Evolutionary conservation across 2,888 invertebrate species (phyloP), one percentile per base, ranked within the genome.

Genomic region (Harpagoxenus sublaevis): DNA sequence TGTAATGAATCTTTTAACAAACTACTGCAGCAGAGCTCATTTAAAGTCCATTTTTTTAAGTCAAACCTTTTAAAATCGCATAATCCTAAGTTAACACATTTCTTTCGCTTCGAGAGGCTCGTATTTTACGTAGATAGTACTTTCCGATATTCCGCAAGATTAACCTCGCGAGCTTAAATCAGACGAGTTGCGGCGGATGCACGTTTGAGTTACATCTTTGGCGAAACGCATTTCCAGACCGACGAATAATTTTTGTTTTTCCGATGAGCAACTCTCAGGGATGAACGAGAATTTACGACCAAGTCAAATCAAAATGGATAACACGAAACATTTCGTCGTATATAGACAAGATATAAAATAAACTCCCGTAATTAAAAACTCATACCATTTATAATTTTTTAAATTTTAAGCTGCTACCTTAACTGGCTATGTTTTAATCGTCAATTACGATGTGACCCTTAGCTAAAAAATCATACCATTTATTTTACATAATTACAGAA

Each of bases 91-190:
- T 82, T 70, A 85, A 73, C 63, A 82, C 86, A 90, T 90, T 90
- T 89, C 89, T 89, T 87, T 89, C 63, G 65, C 71, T 55, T 60
- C n/a, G 23, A 48, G 45, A 23, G 28, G 53, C 23, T 84, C 28
- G 55, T 82, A 88, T 89, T 88, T 90, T 86, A 86, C 65, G 23
- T 35, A 79, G 84, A 77, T 83, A 84, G 83, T 75, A 65, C 60
- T 83, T 87, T 86, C 65, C 31, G 84, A 75, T 85, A 85, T 89
- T 89, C 85, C 89, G 48, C 70, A 84, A 89, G 90, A 90, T 90
- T 90, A 90, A 90, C 87, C 84, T 70, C 77, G 82, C 81, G 45
- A 84, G 85, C 73, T 87, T 86, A 88, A 87, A 90, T 88, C 86
- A 81, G 74, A 71, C 71, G 68, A 83, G 79, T 75, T 81, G 57